phyloP scores from a whole-genome alignment of 2,797 vertebrate genomes.

The Hylomyscus alleni region DNA sequence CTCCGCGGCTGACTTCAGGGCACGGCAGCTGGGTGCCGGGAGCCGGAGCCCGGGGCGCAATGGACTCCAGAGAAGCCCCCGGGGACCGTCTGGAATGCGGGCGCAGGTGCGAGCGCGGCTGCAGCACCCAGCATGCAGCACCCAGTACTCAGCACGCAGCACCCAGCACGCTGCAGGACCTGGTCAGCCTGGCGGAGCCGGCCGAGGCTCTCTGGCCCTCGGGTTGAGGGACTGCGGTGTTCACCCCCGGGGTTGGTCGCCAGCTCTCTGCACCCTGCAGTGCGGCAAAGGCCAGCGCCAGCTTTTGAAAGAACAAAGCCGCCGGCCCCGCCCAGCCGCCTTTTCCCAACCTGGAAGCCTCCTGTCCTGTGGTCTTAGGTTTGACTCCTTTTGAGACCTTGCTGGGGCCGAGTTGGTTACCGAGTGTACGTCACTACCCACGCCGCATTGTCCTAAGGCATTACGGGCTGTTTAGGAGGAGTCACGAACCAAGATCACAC shows the following conservation, averaged over 20 bases:
- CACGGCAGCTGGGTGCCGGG: neutral
- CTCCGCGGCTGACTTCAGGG: neutral
- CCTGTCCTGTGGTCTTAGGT: neutral
- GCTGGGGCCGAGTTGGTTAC: neutral
- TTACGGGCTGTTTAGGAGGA: neutral
- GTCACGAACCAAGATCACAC: neutral
- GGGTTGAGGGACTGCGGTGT: neutral
- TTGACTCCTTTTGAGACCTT: neutral
- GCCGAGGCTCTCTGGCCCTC: neutral
- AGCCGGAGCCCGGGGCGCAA: neutral
- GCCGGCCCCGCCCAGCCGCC: conserved; percentile 51
- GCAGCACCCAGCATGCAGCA: neutral
- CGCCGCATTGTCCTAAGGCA: neutral
- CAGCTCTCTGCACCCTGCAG: neutral
- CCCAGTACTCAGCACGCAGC: neutral
- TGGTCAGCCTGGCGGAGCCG: too few relatives aligned
- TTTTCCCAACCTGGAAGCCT: neutral
- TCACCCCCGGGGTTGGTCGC: neutral
- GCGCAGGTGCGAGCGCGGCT: neutral
- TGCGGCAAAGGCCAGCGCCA: neutral
- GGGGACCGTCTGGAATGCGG: neutral
- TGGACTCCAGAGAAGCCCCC: neutral
- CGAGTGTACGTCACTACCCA: neutral
- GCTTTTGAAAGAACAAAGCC: conserved; percentile 74
- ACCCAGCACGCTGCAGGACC: neutral